Conservation (phyloP, 2,797 vertebrate species). For the Naso thynnoides region DNA sequence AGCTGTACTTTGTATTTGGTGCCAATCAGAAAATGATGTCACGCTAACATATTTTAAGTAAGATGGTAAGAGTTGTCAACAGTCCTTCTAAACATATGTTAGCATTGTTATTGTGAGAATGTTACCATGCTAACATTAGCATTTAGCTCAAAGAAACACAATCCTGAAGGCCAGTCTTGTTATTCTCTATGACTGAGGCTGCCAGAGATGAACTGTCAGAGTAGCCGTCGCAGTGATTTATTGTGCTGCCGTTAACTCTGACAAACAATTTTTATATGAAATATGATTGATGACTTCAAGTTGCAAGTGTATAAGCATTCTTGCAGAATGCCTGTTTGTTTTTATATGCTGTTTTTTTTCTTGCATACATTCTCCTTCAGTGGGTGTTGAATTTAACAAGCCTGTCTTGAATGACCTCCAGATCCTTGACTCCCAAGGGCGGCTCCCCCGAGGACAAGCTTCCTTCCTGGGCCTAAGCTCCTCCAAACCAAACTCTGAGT, state of each 20-base stretch:
- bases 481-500: slow-evolving; percentile 49
- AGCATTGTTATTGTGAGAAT: too few species aligned
- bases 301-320: slow-evolving; percentile 52
- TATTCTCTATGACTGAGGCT: slow-evolving; percentile 21
- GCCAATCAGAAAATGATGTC: not conserved
- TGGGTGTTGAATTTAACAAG: slow-evolving; percentile 73
- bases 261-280: slow-evolving; percentile 25
- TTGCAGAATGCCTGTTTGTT: slow-evolving; percentile 47
- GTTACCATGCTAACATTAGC: not conserved
- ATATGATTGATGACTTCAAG: slow-evolving; percentile 43
- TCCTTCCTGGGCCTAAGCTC: slow-evolving; percentile 56
- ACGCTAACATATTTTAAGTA: too few species aligned
- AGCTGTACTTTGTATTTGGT: not conserved
- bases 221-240: slow-evolving; percentile 46
- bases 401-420: slow-evolving; percentile 68
- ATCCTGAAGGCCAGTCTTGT: slow-evolving; percentile 1
- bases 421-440: slow-evolving; percentile 60
- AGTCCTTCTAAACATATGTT: too few species aligned
- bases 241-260: slow-evolving; percentile 17
- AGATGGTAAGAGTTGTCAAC: too few species aligned
- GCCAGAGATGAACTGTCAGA: slow-evolving; percentile 19
- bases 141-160: too few species aligned
- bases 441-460: slow-evolving; percentile 57
- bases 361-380: slow-evolving; percentile 33
- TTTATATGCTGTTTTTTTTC: slow-evolving; percentile 62